Conservation (phyloP, 2,113 vertebrate species). For the Pampusana beccarii region DNA sequence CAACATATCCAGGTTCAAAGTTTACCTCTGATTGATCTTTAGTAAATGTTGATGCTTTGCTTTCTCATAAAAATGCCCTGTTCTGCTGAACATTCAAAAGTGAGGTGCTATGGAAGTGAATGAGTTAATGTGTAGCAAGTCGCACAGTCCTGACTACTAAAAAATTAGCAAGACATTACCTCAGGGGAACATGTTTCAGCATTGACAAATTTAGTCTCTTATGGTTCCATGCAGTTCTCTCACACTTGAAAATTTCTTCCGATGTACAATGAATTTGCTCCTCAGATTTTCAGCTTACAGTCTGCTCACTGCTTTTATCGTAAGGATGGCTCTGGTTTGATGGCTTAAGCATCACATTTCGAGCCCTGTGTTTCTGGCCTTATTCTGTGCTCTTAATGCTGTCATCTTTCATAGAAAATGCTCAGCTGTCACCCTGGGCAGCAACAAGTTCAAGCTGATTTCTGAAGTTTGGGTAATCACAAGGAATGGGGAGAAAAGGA, state of each 20-base stretch:
- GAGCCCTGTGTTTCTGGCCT: neutral
- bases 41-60: neutral
- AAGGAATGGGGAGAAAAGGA: neutral
- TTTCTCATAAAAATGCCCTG: neutral
- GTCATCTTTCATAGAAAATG: neutral
- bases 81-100: neutral
- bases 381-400: neutral
- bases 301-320: neutral
- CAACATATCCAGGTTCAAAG: neutral
- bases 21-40: neutral
- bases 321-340: neutral
- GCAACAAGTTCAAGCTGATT: neutral
- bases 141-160: neutral
- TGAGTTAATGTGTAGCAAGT: neutral
- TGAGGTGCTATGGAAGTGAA: neutral
- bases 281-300: neutral
- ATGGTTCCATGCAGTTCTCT: neutral
- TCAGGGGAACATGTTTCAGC: neutral
- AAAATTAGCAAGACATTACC: neutral
- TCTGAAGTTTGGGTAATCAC: neutral
- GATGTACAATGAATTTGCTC: neutral
- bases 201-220: neutral
- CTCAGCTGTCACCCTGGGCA: neutral
- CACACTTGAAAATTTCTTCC: neutral
- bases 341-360: neutral